Percentiles rank a stretch among this genome's conserved stretches.
Evolutionary conservation across 2,113 vertebrate species (phyloP).

Genomic region (Pongo pygmaeus): DNA sequence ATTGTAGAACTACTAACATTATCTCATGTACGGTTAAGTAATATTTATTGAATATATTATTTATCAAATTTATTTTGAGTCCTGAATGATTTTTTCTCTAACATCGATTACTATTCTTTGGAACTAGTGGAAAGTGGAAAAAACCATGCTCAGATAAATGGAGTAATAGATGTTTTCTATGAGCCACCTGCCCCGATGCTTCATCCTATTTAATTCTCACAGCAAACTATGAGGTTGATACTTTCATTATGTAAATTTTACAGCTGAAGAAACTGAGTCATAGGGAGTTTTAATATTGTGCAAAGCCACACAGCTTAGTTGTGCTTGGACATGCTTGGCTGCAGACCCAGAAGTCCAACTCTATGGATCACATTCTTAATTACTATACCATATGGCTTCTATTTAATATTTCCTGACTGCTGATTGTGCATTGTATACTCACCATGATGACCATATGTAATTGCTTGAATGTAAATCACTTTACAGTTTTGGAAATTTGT

Average conservation of each 20-base stretch:
- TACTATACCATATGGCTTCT: not conserved
- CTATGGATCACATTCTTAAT: not conserved
- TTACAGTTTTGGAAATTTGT: not conserved
- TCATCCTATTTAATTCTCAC: not conserved
- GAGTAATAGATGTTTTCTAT: not conserved
- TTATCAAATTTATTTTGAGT: not conserved
- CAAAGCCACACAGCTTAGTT: not conserved
- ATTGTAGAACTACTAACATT: not conserved
- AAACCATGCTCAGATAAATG: not conserved
- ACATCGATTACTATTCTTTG: not conserved
- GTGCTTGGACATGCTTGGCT: not conserved
- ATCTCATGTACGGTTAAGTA: not conserved
- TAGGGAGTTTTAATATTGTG: no score
- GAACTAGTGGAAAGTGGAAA: not conserved
- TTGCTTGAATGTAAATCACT: slow-evolving; percentile 20
- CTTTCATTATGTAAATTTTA: not conserved
- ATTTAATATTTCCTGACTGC: not conserved
- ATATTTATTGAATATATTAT: not conserved
- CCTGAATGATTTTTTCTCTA: not conserved
- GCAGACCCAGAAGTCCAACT: not conserved
- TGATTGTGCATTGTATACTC: not conserved
- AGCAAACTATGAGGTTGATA: not conserved
- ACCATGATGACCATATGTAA: not conserved
- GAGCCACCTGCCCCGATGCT: not conserved
- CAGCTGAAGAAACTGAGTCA: not conserved